Evolutionary conservation across 2,888 invertebrate genomes (phyloP).

Genomic region (Lithophane socia): DNA sequence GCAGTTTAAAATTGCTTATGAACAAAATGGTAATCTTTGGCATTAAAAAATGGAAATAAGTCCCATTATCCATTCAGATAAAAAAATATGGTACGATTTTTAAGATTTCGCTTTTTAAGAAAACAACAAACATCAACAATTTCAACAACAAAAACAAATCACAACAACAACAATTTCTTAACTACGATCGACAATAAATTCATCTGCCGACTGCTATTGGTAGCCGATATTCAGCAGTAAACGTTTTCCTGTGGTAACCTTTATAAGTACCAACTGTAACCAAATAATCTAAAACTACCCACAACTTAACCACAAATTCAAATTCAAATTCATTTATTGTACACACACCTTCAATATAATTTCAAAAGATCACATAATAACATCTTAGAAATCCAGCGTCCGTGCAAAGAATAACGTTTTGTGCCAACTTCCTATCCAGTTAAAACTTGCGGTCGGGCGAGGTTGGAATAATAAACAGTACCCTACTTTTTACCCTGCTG

Average conservation of each 20-base stretch:
- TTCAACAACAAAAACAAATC: too few relatives aligned
- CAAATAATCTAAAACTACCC: neutral
- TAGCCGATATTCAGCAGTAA: too few relatives aligned
- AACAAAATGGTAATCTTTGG: neutral
- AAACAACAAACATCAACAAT: too few relatives aligned
- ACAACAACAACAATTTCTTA: too few relatives aligned
- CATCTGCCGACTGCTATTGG: too few relatives aligned
- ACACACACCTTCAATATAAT: slow-evolving; percentile 28
- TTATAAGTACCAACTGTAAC: neutral
- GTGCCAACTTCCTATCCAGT: slow-evolving; percentile 46
- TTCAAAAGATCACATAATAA: slow-evolving; percentile 28
- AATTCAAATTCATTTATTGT: too few relatives aligned
- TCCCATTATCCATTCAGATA: neutral
- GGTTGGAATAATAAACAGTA: slow-evolving; percentile 52
- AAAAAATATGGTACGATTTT: neutral
- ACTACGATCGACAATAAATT: too few relatives aligned
- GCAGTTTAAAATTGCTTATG: neutral
- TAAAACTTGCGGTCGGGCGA: slow-evolving; percentile 47
- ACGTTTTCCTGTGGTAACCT: neutral
- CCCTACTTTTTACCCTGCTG: slow-evolving; percentile 3
- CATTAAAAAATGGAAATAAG: neutral
- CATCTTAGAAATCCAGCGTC: slow-evolving; percentile 19
- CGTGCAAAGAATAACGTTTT: slow-evolving; percentile 50
- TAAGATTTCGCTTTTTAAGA: neutral
- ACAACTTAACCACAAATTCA: neutral